These are phyloP conservation scores for Bugulina stolonifera DNA, from an alignment of 2,888 invertebrate species.

Conservation along the genomic window DNA sequence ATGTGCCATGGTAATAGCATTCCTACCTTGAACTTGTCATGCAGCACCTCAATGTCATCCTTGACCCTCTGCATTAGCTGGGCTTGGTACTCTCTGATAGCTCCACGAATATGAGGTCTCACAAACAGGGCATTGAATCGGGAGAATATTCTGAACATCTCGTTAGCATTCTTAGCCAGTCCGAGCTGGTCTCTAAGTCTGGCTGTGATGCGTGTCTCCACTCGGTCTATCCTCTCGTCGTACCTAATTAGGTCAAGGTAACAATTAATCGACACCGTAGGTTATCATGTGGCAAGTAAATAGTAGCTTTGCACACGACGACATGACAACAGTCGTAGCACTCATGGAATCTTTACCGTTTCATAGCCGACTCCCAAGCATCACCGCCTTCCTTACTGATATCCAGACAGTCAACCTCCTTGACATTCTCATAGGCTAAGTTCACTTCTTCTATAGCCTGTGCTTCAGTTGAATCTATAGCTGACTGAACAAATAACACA, in stretches of 20 bases:
- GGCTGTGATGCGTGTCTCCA: constrained; percentile 95
- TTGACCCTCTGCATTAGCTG: constrained; percentile 97
- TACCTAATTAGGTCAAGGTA: constrained; percentile 62
- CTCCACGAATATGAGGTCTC: constrained; percentile 95
- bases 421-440: constrained; percentile 93
- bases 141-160: constrained; percentile 96
- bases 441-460: constrained; percentile 59
- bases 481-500: constrained; percentile 22
- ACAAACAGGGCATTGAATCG: constrained; percentile 98
- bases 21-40: constrained; percentile 90
- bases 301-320: no score
- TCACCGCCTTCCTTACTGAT: constrained; percentile 93
- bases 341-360: constrained; percentile 65
- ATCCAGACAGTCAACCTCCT: constrained; percentile 95
- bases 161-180: constrained; percentile 97
- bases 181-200: constrained; percentile 94
- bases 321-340: no score
- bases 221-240: constrained; percentile 94
- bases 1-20: no score
- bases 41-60: constrained; percentile 94
- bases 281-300: no score
- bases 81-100: constrained; percentile 97
- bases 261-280: no score
- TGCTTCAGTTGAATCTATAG: constrained; percentile 23
- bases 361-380: constrained; percentile 95